Evolutionary conservation across 2,888 invertebrate genomes (phyloP).

Genomic region (Drosophila atroscutellata): DNA sequence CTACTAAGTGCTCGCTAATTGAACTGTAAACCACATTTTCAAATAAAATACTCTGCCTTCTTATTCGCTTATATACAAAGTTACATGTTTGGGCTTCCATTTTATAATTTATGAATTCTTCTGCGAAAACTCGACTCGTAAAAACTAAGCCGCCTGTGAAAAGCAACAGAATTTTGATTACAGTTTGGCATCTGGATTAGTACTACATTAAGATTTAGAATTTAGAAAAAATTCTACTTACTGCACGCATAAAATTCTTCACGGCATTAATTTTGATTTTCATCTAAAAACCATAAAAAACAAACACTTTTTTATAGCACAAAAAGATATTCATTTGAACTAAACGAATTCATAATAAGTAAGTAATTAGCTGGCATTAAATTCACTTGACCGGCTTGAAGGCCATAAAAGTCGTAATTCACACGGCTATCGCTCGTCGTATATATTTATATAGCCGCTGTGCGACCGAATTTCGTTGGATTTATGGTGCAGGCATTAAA

Average conservation of each 20-base stretch:
- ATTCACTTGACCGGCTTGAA: slow-evolving; percentile 50
- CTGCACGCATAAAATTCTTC: not conserved
- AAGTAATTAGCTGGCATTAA: slow-evolving; percentile 66
- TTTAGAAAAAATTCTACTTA: not conserved
- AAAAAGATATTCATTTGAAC: not conserved
- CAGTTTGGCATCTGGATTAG: not conserved
- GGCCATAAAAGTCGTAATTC: slow-evolving; percentile 62
- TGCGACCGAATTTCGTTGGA: slow-evolving; percentile 66
- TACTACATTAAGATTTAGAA: not conserved
- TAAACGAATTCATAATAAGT: slow-evolving; percentile 38
- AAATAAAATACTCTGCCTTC: not conserved
- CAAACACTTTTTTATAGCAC: not conserved
- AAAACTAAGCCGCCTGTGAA: not conserved
- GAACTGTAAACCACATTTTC: slow-evolving; percentile 23
- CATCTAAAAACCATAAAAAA: not conserved
- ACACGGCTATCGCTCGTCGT: slow-evolving; percentile 49
- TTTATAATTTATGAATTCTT: not conserved
- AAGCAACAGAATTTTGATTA: not conserved
- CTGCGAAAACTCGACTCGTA: not conserved
- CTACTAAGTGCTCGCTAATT: slow-evolving; percentile 57
- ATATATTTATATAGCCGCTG: slow-evolving; percentile 61
- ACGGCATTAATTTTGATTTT: not conserved
- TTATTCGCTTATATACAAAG: not conserved
- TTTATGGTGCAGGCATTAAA: slow-evolving; percentile 71
- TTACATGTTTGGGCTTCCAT: not conserved